Evolutionary conservation across 2,113 vertebrate genomes (phyloP).

Genomic region (Vombatus ursinus): DNA sequence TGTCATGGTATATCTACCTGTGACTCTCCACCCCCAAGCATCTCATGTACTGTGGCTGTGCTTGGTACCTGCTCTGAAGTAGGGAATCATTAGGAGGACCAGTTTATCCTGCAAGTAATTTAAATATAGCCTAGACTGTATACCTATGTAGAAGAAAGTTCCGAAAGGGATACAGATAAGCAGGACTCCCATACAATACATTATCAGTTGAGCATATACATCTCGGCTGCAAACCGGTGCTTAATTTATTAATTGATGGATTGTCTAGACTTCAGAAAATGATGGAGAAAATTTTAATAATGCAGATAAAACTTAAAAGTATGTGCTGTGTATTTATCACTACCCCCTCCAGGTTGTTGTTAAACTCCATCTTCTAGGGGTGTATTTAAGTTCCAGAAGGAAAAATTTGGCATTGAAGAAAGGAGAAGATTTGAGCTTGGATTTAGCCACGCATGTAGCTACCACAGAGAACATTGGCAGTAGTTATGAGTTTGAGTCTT

Average conservation of each 20-base stretch:
- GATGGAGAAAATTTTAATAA: neutral
- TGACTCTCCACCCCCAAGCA: no score
- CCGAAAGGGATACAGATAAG: neutral
- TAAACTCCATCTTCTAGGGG: neutral
- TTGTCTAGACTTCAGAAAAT: neutral
- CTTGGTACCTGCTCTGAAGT: no score
- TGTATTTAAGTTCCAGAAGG: neutral
- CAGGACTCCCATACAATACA: neutral
- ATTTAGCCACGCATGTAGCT: neutral
- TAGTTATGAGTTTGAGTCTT: neutral
- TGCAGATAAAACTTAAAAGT: neutral
- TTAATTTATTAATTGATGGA: neutral
- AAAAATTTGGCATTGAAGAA: neutral
- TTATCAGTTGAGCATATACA: neutral
- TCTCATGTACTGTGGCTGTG: no score
- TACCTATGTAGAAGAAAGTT: neutral
- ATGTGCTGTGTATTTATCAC: neutral
- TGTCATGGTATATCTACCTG: no score
- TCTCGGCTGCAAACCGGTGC: neutral
- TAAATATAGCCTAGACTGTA: neutral
- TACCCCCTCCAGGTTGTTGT: neutral
- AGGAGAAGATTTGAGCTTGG: neutral
- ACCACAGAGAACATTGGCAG: fast-evolving
- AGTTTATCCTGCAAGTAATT: neutral
- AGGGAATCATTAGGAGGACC: no score